Evolutionary conservation across 1,140 invertebrate species (phyloP).

Genomic region (Cotesia glomerata): DNA sequence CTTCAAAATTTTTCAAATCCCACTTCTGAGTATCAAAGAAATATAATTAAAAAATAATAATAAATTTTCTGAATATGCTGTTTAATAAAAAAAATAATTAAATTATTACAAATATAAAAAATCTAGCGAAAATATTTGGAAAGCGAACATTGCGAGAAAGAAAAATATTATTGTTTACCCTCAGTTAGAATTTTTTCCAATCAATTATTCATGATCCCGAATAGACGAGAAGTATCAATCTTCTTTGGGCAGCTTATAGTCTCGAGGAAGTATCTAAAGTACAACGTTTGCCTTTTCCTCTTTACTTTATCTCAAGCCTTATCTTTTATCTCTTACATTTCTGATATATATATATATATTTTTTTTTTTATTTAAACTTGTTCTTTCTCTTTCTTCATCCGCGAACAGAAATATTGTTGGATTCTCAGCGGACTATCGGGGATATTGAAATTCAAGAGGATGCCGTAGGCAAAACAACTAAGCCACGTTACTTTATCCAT

Average conservation of each 20-base stretch:
- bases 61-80: too few species aligned
- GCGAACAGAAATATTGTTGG: constrained; percentile 7
- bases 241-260: constrained; percentile 7
- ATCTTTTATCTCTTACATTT: too few species aligned
- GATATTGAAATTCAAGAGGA: constrained; percentile 39
- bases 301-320: constrained; percentile 5
- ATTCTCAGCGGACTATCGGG: constrained; percentile 33
- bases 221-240: neutral
- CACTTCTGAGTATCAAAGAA: too few species aligned
- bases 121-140: neutral
- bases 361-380: too few species aligned
- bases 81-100: too few species aligned
- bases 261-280: constrained; percentile 27
- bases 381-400: too few species aligned
- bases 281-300: constrained; percentile 28
- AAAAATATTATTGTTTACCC: neutral
- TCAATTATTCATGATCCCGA: constrained; percentile 12
- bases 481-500: neutral
- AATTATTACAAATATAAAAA: too few species aligned
- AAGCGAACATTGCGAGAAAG: neutral
- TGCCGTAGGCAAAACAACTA: constrained; percentile 1
- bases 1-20: too few species aligned
- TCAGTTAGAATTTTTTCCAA: neutral
- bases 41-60: too few species aligned
- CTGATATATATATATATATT: too few species aligned